Evolutionary conservation across 1,140 invertebrate genomes (phyloP), one percentile per base, ranked within the genome.

Genomic region (Oncopeltus fasciatus): DNA sequence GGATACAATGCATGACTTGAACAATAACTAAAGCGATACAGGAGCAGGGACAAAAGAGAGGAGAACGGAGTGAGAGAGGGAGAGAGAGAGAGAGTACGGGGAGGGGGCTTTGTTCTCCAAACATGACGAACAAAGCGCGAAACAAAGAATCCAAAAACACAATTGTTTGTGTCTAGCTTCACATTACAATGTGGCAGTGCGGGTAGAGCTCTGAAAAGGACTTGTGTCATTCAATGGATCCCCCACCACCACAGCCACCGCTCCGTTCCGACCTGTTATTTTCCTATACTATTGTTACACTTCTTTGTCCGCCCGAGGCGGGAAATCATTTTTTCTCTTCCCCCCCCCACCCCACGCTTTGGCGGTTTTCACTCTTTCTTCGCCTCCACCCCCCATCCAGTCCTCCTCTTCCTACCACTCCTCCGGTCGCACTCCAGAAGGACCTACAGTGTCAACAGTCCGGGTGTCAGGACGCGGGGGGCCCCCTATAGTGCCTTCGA

Each of bases 61-160:
- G 56, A 57, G 56, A 31, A 28, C n/a, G n/a, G n/a, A n/a, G n/a
- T n/a, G n/a, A n/a, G 60, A 49, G 60, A 21, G 14, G 57, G 61
- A 38, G 24, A 29, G 29, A 64, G 61, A 60, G 59, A 21, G 57
- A 29, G 47, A 28, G 33, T 26, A 31, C 27, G 56, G 46, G 60
- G 46, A 26, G 29, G 31, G 18, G 60, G 31, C 63, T 67, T 67
- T 67, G 66, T 67, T 67, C 66, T 67, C 66, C 57, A 64, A 67
- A 67, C 66, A 67, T 65, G 66, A 67, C 66, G 63, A 67, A 67
- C 66, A 67, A 67, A 65, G 59, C 66, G 64, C 64, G 63, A 67
- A 67, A 67, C 66, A 67, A 67, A 67, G 66, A 67, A 67, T 67
- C 66, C 64, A 67, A 67, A 67, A 67, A 67, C 66, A 67, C 66